Percentiles rank a stretch among this genome's conserved stretches.
These are phyloP conservation scores for Mus spretus DNA, from an alignment of 2,797 vertebrate species.

Conservation along the genomic window DNA sequence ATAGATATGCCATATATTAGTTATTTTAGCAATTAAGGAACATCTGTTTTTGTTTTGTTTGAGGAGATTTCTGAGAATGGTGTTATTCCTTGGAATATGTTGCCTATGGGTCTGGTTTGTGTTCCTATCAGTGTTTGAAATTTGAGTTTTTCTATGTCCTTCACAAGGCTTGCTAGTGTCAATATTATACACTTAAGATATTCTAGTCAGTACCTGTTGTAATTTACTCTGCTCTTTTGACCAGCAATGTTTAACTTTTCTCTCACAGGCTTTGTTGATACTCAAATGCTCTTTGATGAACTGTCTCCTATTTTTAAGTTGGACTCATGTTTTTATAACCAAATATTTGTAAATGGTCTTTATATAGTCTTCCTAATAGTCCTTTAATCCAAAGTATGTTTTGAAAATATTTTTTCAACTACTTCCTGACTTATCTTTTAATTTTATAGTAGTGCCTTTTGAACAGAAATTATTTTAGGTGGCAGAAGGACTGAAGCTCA, in stretches of 20 bases:
- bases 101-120: not conserved
- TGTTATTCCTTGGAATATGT: too few relatives aligned
- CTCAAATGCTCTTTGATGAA: slow-evolving; percentile 26
- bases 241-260: not conserved
- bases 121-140: not conserved
- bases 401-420: slow-evolving; percentile 56
- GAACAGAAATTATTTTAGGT: not conserved
- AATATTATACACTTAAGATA: slow-evolving; percentile 4
- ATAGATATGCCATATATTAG: not conserved
- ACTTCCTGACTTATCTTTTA: not conserved
- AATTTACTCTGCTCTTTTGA: slow-evolving; percentile 23
- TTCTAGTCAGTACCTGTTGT: not conserved
- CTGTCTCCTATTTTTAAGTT: slow-evolving; percentile 52
- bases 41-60: slow-evolving; percentile 60
- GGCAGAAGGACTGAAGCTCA: not conserved
- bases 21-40: slow-evolving; percentile 7
- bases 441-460: slow-evolving; percentile 21
- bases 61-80: not conserved
- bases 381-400: slow-evolving; percentile 36
- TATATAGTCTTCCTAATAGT: slow-evolving; percentile 22
- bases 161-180: not conserved
- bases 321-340: slow-evolving; percentile 29
- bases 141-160: not conserved
- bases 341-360: slow-evolving; percentile 30
- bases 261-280: slow-evolving; percentile 22